phyloP scores from a whole-genome alignment of 2,888 invertebrate genomes.

The Anaspis maculata region DNA sequence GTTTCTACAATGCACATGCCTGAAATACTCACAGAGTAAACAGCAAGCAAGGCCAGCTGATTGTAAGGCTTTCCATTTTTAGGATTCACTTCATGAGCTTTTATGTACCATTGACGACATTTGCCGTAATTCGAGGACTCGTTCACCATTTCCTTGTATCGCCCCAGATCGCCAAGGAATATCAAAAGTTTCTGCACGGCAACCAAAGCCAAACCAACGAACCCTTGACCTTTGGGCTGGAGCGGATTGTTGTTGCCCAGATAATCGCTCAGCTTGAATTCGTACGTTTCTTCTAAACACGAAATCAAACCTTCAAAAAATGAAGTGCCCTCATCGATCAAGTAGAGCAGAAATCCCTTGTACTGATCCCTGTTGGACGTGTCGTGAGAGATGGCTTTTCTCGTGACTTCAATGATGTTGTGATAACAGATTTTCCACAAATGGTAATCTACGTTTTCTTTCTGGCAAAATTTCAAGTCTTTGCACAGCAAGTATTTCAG shows the following conservation, averaged over 20 bases:
- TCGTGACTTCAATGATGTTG: constrained; percentile 74
- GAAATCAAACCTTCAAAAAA: constrained; percentile 72
- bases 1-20: too few relatives aligned
- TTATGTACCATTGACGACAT: constrained; percentile 81
- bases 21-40: constrained; percentile 61
- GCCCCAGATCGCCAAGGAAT: constrained; percentile 84
- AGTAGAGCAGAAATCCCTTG: constrained; percentile 54
- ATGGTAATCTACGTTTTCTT: constrained; percentile 79
- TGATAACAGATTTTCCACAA: constrained; percentile 90
- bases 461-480: constrained; percentile 79
- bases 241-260: constrained; percentile 49
- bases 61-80: constrained; percentile 94
- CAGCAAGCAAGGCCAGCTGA: constrained; percentile 85
- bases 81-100: constrained; percentile 88
- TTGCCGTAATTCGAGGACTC: constrained; percentile 73
- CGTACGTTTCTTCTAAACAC: constrained; percentile 64
- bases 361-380: constrained; percentile 55
- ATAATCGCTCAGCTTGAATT: constrained; percentile 60
- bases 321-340: constrained; percentile 70
- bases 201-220: constrained; percentile 67
- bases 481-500: constrained; percentile 60
- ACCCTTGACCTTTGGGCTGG: constrained; percentile 56
- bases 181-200: constrained; percentile 83
- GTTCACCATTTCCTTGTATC: constrained; percentile 81
- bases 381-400: constrained; percentile 58